Percentiles rank a stretch among this genome's conserved stretches.
Evolutionary conservation across 2,113 vertebrate genomes (phyloP).

Genomic region (Psammodynastes pulverulentus): DNA sequence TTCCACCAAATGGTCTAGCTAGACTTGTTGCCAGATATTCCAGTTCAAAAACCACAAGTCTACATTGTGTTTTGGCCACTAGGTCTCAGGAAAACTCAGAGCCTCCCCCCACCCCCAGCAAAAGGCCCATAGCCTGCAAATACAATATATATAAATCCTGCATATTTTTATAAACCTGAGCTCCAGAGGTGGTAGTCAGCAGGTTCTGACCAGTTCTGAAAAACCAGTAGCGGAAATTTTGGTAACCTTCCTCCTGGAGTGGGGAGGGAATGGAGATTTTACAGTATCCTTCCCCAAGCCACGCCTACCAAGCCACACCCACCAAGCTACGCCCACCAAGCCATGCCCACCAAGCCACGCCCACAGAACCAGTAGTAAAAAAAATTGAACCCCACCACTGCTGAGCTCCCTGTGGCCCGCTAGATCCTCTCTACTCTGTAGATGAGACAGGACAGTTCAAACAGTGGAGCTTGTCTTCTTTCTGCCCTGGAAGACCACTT

Average conservation of each 20-base stretch:
- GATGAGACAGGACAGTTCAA: not conserved
- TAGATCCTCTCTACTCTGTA: not conserved
- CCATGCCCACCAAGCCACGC: too few relatives aligned
- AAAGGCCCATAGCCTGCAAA: not conserved
- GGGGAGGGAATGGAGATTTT: too few relatives aligned
- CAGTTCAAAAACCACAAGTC: not conserved
- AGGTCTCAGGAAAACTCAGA: not conserved
- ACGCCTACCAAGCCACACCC: too few relatives aligned
- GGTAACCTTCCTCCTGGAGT: too few relatives aligned
- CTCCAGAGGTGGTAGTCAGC: too few relatives aligned
- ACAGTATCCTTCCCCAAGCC: too few relatives aligned
- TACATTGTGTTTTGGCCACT: not conserved
- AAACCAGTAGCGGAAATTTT: too few relatives aligned
- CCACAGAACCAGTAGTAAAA: too few relatives aligned
- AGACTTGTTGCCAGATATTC: not conserved
- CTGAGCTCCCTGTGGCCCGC: not conserved
- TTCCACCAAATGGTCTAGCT: not conserved
- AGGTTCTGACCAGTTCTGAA: too few relatives aligned
- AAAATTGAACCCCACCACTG: too few relatives aligned
- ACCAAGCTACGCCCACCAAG: too few relatives aligned
- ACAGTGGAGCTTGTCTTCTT: not conserved
- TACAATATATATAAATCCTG: too few relatives aligned
- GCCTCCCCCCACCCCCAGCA: not conserved
- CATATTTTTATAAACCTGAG: not conserved
- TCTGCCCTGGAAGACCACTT: not conserved